Evolutionary conservation across 2,888 invertebrate genomes (phyloP), one percentile per base, ranked within the genome.

Genomic region (Lithophane leautieri): DNA sequence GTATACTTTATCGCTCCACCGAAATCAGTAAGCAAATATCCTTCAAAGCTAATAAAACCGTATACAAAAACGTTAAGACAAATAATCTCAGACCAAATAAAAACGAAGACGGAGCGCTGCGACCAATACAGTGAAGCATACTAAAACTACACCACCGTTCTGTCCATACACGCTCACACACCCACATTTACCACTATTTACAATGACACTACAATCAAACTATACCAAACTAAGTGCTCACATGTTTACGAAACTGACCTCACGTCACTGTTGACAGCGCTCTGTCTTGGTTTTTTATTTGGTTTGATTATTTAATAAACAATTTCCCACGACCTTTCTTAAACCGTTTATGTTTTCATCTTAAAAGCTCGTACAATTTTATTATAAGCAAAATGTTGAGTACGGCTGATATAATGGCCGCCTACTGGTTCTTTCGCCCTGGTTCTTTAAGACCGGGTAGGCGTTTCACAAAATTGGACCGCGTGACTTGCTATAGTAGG

Each of bases 401-500:
- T 65, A 40, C 16, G 44, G 12, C 68, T 65, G 58, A 60, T 71
- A 50, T 74, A 78, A 75, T 70, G 67, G 66, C 76, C 65, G 42
- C 66, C 60, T 58, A 54, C 74, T 74, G 69, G 47, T 73, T 68
- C 70, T 54, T 74, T 78, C 22, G 50, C 77, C 89, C 91, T 91
- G 92, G 92, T 94, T 93, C 90, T 92, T 91, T 90, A 87, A 50
- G 91, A 90, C 89, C 90, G 89, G 89, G 89, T 90, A 90, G 86
- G 89, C 90, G 90, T 93, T 94, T 92, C 87, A 92, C 89, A 89
- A 95, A 95, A 95, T 95, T 95, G 94, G 89, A 82, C 92, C 91
- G 91, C 94, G 93, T 95, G 95, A 95, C 95, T 95, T 94, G 95
- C 94, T 84, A 83, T 91, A 91, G 90, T 92, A 89, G 89, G 88